Evolutionary conservation across 2,113 vertebrate genomes (phyloP), one percentile per base, ranked within the genome.

Genomic region (Cyprinodon brontotheroides): DNA sequence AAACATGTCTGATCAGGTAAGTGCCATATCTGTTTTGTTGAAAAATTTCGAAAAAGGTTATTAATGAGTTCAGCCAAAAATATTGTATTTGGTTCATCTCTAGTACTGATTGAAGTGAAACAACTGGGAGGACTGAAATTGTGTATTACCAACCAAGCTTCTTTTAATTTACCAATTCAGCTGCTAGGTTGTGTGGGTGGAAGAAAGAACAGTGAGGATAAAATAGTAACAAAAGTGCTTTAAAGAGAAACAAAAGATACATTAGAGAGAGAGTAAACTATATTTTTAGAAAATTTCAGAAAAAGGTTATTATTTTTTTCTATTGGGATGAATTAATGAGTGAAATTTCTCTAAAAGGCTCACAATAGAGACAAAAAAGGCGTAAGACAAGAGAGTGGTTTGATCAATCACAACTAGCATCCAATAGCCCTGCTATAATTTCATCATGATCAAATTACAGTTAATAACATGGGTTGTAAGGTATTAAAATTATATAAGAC

Each of bases 241-340:
- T 72, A 69, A 68, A 78, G 57, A 89, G 65, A 84, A 85, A 72
- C 62, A 57, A 68, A 78, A 85, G 77, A 68, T 71, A 72, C 60
- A 60, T 80, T 81, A 78, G 74, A 82, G 68, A 72, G 73, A 89
- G 82, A 87, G 78, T 15, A 82, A 70, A 36, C 53, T 39, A 64
- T 69, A 82, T 89, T 83, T 86, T 83, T 80, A 71, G 71, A 78
- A 22, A 50, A 77, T 65, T 43, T 70, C 63, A 70, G 78, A 86
- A 89, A 29, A 89, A 88, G 87, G 80, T 88, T 86, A 85, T 89
- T 85, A 81, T 82, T 83, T 87, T 85, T 78, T 85, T 70, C 43
- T 63, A 84, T 77, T 83, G 76, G 65, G 75, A 78, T 80, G 65
- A 87, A 81, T 70, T 67, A 57, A 69, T 29, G 22, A 74, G 47